Conservation (phyloP, 2,888 invertebrate genomes). For the Reticulitermes lucifugus region DNA sequence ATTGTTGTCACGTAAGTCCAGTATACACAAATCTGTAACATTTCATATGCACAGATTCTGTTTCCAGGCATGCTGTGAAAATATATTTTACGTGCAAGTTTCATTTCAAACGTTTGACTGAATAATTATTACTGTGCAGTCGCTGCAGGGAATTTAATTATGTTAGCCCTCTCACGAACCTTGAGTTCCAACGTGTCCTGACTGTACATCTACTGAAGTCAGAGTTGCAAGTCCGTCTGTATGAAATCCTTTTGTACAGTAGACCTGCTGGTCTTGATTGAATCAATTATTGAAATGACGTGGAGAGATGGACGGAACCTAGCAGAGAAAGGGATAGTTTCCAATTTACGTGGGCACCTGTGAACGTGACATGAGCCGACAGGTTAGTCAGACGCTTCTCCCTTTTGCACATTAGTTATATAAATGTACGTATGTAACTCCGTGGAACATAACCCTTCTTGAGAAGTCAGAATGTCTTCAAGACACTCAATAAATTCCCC, state of each 20-base stretch:
- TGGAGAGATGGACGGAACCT: background rate
- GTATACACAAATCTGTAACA: no score
- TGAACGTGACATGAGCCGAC: background rate
- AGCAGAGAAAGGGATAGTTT: background rate
- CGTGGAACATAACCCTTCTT: no score
- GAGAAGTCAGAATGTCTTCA: no score
- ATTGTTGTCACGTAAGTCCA: no score
- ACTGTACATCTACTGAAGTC: background rate
- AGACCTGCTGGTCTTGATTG: constrained; percentile 22
- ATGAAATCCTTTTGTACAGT: constrained; percentile 3
- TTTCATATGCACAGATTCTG: no score
- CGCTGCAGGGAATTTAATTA: constrained; percentile 16
- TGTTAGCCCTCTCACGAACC: constrained; percentile 7
- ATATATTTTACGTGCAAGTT: background rate
- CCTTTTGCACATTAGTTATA: no score
- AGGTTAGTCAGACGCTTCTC: background rate
- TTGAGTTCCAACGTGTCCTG: constrained; percentile 21
- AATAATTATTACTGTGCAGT: background rate
- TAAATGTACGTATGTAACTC: no score
- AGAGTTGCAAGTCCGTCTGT: background rate
- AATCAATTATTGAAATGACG: constrained; percentile 40
- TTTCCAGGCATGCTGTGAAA: no score
- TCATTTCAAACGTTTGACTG: background rate
- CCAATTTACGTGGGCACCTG: constrained; percentile 1
- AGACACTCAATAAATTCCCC: no score